These are phyloP conservation scores for Lepidostoma basale DNA, from an alignment of 1,140 invertebrate species.

Conservation along the genomic window DNA sequence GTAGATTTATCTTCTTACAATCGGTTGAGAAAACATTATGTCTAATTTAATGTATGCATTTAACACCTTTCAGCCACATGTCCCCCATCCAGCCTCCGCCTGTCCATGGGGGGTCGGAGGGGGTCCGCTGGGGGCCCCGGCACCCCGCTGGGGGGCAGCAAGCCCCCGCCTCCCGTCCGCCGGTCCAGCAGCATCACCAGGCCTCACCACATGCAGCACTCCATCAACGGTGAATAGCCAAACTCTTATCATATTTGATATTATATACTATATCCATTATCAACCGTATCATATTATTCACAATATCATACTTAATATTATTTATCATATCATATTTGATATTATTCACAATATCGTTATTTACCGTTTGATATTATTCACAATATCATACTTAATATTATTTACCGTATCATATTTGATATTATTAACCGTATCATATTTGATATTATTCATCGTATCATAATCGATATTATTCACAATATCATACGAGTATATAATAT, in stretches of 20 bases:
- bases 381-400: background rate
- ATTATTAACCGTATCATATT: background rate
- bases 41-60: background rate
- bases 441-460: too few relatives aligned
- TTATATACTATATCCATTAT: background rate
- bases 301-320: background rate
- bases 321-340: background rate
- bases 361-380: background rate
- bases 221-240: constrained; percentile 17
- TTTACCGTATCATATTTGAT: background rate
- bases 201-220: constrained; percentile 48
- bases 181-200: constrained; percentile 81
- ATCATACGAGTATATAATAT: too few relatives aligned
- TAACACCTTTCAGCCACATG: constrained; percentile 34
- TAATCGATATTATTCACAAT: background rate
- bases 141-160: constrained; percentile 56
- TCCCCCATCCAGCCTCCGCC: constrained; percentile 45
- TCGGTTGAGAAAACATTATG: too few relatives aligned
- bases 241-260: background rate
- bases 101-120: constrained; percentile 52
- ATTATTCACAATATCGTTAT: background rate
- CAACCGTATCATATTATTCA: background rate
- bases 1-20: too few relatives aligned
- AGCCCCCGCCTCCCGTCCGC: constrained; percentile 84
- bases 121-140: constrained; percentile 53